These are phyloP conservation scores for Malthinus flaveolus DNA, from an alignment of 2,888 invertebrate genomes.

Conservation along the genomic window DNA sequence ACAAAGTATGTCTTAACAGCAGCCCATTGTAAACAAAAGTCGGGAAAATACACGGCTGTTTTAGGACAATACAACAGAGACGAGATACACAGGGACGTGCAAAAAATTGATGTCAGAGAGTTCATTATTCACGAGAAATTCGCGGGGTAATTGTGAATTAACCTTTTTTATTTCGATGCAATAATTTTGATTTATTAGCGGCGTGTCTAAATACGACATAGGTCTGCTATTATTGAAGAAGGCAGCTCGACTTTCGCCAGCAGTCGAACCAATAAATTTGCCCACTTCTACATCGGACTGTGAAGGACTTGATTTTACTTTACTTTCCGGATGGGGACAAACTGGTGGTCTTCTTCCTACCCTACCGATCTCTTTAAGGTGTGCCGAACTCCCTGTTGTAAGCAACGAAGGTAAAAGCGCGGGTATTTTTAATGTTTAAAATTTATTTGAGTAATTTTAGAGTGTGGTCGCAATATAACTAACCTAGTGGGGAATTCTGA, in stretches of 20 bases:
- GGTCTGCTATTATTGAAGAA: background rate
- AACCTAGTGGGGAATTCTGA: background rate
- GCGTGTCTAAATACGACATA: constrained; percentile 5
- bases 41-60: background rate
- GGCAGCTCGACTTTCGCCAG: background rate
- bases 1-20: constrained; percentile 3
- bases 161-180: background rate
- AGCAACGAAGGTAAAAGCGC: background rate
- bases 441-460: background rate
- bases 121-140: constrained; percentile 7
- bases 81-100: constrained; percentile 1
- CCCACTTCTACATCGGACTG: background rate
- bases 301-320: background rate
- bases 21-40: constrained; percentile 2
- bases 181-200: background rate
- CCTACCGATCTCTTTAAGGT: background rate
- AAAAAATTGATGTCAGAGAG: background rate
- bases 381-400: background rate
- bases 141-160: constrained; percentile 3
- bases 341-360: background rate
- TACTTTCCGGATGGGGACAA: constrained; percentile 12
- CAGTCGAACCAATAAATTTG: background rate
- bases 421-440: too few relatives aligned
- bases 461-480: background rate
- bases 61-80: background rate